Percentiles rank a stretch among this genome's conserved stretches.
These are phyloP conservation scores for Montipora capricornis DNA, from an alignment of 64 coral and sea anemone species.

Conservation along the genomic window DNA sequence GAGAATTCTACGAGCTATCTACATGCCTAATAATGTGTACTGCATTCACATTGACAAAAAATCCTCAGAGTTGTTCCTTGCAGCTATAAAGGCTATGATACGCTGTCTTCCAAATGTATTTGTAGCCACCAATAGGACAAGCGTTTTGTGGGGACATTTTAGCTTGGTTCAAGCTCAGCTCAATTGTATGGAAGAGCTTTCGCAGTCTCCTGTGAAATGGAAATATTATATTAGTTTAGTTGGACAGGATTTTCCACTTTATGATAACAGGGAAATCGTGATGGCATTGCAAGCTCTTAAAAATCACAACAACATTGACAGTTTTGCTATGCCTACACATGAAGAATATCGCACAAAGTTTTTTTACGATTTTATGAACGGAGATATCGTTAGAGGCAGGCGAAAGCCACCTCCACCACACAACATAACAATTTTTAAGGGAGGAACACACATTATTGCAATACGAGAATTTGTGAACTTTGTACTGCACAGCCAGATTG, in stretches of 20 bases:
- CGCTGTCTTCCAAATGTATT: constrained; percentile 44
- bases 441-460: too few species aligned
- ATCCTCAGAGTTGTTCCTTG: not conserved
- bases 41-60: not conserved
- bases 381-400: not conserved
- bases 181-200: too few species aligned
- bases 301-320: constrained; percentile 10
- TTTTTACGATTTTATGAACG: not conserved
- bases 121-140: not conserved
- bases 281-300: not conserved
- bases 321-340: not conserved
- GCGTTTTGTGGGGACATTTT: too few species aligned
- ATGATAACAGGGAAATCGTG: not conserved
- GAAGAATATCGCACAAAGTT: not conserved
- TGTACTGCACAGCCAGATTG: not conserved
- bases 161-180: too few species aligned
- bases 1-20: not conserved
- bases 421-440: too few species aligned
- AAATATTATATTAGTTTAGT: not conserved
- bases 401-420: constrained; percentile 13
- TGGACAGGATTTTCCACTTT: constrained; percentile 18
- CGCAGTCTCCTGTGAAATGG: too few species aligned
- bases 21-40: not conserved
- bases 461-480: constrained; percentile 10
- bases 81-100: not conserved